Conservation (phyloP, 2,797 vertebrate species). For the Stomatorhinus walkeri region DNA sequence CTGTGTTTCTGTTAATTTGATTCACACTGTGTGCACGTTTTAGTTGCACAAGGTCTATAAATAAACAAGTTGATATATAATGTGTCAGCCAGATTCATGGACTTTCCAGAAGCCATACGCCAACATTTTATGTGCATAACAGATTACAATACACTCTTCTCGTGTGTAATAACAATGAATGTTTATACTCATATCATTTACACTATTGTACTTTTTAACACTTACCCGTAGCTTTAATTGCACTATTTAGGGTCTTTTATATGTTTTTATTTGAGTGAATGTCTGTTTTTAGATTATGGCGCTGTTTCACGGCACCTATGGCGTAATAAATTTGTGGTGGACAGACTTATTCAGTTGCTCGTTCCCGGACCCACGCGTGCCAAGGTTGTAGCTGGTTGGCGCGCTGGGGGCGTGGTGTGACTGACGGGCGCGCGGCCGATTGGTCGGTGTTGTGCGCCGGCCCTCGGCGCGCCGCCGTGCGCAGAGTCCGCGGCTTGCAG, state of each 20-base stretch:
- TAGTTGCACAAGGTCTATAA: neutral
- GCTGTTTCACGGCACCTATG: neutral
- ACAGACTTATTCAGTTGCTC: neutral
- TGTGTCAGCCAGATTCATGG: neutral
- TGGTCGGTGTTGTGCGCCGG: neutral
- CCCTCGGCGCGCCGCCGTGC: neutral
- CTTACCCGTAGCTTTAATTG: neutral
- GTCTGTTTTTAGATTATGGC: neutral
- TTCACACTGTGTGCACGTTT: neutral
- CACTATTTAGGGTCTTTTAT: neutral
- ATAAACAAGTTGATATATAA: neutral
- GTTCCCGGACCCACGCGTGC: neutral
- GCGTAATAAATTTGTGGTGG: neutral
- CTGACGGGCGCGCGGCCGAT: neutral
- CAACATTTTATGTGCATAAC: neutral
- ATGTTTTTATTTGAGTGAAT: neutral
- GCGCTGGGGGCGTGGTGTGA: neutral
- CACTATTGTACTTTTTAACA: neutral
- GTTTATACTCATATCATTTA: neutral
- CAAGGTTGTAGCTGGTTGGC: neutral
- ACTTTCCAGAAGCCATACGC: neutral
- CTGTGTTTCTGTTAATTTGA: neutral
- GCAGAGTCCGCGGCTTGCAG: neutral
- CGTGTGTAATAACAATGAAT: neutral
- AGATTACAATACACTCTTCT: neutral